A percentile compares a stretch with the other conserved stretches of the same genome.
These are phyloP conservation scores for Horisme vitalbata DNA, from an alignment of 2,888 invertebrate species.

Conservation along the genomic window DNA sequence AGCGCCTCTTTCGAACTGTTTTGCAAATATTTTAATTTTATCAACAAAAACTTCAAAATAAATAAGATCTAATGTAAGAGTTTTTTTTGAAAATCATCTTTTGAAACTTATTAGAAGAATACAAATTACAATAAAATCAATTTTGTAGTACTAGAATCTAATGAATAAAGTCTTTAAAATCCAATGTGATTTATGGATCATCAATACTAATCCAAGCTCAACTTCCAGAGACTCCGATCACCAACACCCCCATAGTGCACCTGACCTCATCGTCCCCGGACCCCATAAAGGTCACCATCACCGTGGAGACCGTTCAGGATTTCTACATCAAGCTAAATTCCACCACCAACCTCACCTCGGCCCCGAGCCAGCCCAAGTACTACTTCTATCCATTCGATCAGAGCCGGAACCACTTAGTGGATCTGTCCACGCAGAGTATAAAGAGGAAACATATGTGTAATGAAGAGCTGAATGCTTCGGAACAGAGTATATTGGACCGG, in stretches of 20 bases:
- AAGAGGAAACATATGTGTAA: constrained; percentile 82
- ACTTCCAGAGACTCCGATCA: constrained; percentile 55
- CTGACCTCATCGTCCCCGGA: constrained; percentile 85
- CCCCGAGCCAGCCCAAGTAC: constrained; percentile 76
- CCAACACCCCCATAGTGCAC: constrained; percentile 84
- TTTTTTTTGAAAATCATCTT: too few relatives aligned
- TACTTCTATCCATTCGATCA: constrained; percentile 81
- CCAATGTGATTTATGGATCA: too few relatives aligned
- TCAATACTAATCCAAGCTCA: too few relatives aligned
- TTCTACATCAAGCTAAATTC: constrained; percentile 80
- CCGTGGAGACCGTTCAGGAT: constrained; percentile 81
- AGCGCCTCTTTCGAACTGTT: too few relatives aligned
- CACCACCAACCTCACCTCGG: constrained; percentile 66
- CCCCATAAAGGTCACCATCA: constrained; percentile 83
- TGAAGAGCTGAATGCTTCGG: constrained; percentile 57
- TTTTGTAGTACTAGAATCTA: too few relatives aligned
- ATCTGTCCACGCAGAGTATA: constrained; percentile 51
- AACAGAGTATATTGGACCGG: constrained; percentile 40
- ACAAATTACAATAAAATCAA: too few relatives aligned
- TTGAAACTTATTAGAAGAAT: too few relatives aligned
- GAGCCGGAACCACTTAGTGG: constrained; percentile 47
- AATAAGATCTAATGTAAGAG: too few relatives aligned
- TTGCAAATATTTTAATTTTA: too few relatives aligned
- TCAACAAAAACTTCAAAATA: too few relatives aligned
- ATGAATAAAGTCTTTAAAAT: too few relatives aligned